These are phyloP conservation scores for Margarornis squamiger DNA, from an alignment of 2,797 vertebrate species.

Conservation along the genomic window DNA sequence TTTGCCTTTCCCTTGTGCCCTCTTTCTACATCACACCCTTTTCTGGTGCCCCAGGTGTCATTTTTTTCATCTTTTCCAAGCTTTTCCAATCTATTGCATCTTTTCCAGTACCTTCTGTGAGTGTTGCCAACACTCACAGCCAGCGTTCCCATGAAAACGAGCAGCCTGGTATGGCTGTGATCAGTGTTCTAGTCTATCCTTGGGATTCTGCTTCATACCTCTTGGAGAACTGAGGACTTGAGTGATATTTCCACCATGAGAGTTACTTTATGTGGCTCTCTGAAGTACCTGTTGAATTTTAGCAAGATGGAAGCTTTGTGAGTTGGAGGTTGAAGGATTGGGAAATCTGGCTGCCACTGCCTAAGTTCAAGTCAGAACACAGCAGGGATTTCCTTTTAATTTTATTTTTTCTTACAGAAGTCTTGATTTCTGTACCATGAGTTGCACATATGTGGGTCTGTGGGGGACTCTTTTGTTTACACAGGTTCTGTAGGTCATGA, in stretches of 20 bases:
- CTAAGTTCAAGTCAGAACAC: neutral
- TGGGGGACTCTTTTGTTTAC: neutral
- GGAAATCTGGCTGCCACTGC: neutral
- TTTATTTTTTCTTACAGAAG: neutral
- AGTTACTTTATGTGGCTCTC: neutral
- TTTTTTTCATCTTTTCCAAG: neutral
- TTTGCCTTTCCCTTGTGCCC: neutral
- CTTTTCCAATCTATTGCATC: neutral
- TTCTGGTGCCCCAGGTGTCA: neutral
- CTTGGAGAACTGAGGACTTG: neutral
- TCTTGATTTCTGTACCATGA: accelerated
- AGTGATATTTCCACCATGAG: neutral
- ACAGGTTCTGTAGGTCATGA: neutral
- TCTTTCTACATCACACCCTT: neutral
- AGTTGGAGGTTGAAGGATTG: neutral
- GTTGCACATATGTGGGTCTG: neutral
- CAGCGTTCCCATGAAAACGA: neutral
- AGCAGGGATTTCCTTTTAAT: neutral
- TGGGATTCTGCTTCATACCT: neutral
- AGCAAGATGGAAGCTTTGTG: neutral
- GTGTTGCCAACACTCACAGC: neutral
- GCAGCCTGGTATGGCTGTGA: neutral
- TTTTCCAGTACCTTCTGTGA: neutral
- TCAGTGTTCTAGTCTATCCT: neutral
- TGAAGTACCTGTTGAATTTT: neutral